Evolutionary conservation across 2,888 invertebrate genomes (phyloP).

Genomic region (Rhyacophila evoluta): DNA sequence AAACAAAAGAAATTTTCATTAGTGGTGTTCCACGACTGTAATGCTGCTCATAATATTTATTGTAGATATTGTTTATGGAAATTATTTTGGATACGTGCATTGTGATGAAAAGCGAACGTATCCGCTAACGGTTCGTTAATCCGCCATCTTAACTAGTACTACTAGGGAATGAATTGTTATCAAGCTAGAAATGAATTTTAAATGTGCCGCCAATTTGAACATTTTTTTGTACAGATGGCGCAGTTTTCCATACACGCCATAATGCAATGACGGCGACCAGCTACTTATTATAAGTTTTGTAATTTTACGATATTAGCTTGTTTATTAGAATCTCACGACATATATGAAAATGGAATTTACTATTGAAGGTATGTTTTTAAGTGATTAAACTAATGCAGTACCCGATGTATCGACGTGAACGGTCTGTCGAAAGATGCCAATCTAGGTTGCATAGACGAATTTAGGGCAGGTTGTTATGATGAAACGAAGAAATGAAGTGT

Average conservation of each 20-base stretch:
- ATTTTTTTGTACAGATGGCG: slow-evolving; percentile 51
- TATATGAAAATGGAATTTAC: slow-evolving; percentile 39
- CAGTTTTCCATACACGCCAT: slow-evolving; percentile 51
- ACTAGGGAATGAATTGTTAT: slow-evolving; percentile 43
- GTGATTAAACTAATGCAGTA: slow-evolving; percentile 9
- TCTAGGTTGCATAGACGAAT: slow-evolving; percentile 50
- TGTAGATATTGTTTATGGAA: background rate
- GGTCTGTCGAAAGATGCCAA: slow-evolving; percentile 44
- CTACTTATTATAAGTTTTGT: slow-evolving; percentile 48
- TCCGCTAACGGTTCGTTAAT: slow-evolving; percentile 35
- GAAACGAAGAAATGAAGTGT: slow-evolving; percentile 44
- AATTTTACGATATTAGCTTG: slow-evolving; percentile 40
- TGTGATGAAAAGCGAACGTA: slow-evolving; percentile 22
- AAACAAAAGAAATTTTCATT: background rate
- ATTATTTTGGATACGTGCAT: slow-evolving; percentile 41
- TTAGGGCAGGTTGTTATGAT: slow-evolving; percentile 50
- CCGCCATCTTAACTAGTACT: slow-evolving; percentile 25
- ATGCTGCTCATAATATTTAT: background rate
- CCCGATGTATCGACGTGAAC: background rate
- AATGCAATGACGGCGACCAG: slow-evolving; percentile 48
- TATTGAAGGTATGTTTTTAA: slow-evolving; percentile 41
- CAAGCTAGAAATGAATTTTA: slow-evolving; percentile 39
- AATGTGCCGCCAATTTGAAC: slow-evolving; percentile 46
- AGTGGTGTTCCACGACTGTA: background rate
- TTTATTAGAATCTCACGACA: slow-evolving; percentile 31